Conservation (phyloP, 1,140 invertebrate genomes). For the Calephelis nemesis region DNA sequence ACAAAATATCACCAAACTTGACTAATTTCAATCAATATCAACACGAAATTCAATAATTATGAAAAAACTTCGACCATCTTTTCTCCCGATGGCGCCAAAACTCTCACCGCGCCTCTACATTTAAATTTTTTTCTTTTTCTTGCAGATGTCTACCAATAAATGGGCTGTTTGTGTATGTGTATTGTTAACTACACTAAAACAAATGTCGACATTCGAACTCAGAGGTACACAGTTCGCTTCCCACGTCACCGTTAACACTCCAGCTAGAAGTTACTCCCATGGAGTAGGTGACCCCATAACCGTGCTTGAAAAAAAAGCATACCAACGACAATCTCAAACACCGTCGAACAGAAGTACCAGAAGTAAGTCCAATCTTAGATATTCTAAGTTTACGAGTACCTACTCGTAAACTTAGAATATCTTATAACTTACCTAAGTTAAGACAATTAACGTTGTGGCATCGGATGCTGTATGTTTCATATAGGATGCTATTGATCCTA, state of each 20-base stretch:
- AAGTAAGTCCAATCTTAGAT: conserved; percentile 36
- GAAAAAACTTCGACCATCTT: too few species aligned
- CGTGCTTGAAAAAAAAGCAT: conserved; percentile 35
- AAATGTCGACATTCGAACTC: conserved; percentile 3
- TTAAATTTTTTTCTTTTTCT: not conserved
- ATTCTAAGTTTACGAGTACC: too few species aligned
- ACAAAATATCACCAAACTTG: too few species aligned
- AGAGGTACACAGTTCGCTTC: conserved; percentile 63
- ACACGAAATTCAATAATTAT: too few species aligned
- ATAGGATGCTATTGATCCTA: too few species aligned
- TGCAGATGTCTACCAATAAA: conserved; percentile 8
- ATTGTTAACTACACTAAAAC: not conserved
- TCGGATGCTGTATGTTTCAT: too few species aligned
- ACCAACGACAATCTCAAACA: conserved; percentile 31
- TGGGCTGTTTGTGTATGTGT: not conserved
- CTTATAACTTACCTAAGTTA: too few species aligned
- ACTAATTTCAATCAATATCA: too few species aligned
- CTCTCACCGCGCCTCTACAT: too few species aligned
- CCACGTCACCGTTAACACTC: conserved; percentile 70
- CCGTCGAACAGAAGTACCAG: conserved; percentile 39
- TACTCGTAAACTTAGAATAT: too few species aligned
- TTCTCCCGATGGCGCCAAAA: too few species aligned
- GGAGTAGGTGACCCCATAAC: conserved; percentile 66
- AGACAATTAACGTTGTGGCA: too few species aligned
- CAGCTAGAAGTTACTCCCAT: conserved; percentile 64